Percentiles rank a stretch among this genome's conserved stretches.
Conservation (phyloP, 30 jellyfish, hydroid and myxozoan species). For the Morbakka virulenta region DNA sequence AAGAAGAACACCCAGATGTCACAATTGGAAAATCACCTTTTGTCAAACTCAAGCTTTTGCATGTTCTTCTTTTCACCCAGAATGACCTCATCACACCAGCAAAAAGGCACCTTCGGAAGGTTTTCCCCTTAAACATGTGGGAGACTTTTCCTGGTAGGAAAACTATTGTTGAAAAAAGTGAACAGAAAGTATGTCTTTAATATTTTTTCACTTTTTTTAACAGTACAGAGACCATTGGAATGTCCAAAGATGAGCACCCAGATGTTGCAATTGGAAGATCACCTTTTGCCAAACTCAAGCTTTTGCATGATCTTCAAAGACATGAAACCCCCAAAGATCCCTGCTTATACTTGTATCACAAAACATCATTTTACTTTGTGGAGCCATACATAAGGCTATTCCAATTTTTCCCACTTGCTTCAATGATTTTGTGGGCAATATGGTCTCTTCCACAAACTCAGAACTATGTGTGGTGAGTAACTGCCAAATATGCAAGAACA, state of each 20-base stretch:
- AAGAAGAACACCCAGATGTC: conserved; percentile 7
- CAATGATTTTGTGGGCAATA: conserved; percentile 38
- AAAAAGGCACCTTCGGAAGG: too few relatives aligned
- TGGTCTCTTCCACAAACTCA: conserved; percentile 49
- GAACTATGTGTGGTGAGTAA: conserved; percentile 35
- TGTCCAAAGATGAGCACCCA: conserved; percentile 19
- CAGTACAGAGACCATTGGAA: too few relatives aligned
- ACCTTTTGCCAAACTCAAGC: conserved; percentile 11
- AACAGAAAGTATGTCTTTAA: too few relatives aligned
- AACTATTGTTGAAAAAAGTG: too few relatives aligned
- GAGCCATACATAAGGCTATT: conserved; percentile 17
- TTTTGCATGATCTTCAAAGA: conserved; percentile 25
- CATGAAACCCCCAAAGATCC: conserved; percentile 29
- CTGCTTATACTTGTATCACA: conserved; percentile 41
- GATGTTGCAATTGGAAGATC: conserved; percentile 8
- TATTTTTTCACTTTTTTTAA: too few relatives aligned
- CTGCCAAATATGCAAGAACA: conserved; percentile 31
- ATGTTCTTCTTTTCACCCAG: too few relatives aligned
- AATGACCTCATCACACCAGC: too few relatives aligned
- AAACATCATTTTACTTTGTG: conserved; percentile 21
- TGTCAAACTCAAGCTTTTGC: conserved; percentile 21
- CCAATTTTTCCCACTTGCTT: conserved; percentile 33
- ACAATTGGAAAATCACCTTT: conserved; percentile 19
- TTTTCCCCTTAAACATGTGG: too few relatives aligned
- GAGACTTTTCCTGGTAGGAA: too few relatives aligned